Conservation (phyloP, 2,797 vertebrate genomes). For the Phyllotis vaccarum region DNA sequence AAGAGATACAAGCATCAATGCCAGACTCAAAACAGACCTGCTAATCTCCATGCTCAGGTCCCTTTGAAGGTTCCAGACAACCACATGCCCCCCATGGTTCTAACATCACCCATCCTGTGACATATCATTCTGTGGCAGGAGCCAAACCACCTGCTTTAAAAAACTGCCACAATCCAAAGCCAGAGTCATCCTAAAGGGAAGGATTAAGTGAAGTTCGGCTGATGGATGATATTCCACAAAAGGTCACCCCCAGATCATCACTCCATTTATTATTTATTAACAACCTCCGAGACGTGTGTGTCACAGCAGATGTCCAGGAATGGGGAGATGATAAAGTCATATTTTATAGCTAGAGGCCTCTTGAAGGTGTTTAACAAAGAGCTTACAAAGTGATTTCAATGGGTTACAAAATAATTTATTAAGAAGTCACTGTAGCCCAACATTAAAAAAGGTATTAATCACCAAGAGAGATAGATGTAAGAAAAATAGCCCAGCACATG, state of each 20-base stretch:
- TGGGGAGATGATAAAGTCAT: conserved; percentile 83
- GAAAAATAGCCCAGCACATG: not conserved
- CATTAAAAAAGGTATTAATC: conserved; percentile 77
- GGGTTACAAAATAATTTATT: conserved; percentile 71
- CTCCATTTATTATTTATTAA: conserved; percentile 88
- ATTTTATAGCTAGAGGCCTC: conserved; percentile 85
- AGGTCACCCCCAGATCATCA: conserved; percentile 86
- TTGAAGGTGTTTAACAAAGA: conserved; percentile 85
- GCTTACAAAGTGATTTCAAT: conserved; percentile 82
- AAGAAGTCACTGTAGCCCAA: conserved; percentile 72
- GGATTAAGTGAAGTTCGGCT: conserved; percentile 80
- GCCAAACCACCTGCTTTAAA: conserved; percentile 75
- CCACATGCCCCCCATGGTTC: not conserved
- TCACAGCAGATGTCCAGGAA: conserved; percentile 81
- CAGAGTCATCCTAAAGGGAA: conserved; percentile 63
- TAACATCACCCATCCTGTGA: not conserved
- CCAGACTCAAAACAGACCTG: not conserved
- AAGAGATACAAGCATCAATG: not conserved
- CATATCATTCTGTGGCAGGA: conserved; percentile 59
- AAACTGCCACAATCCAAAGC: conserved; percentile 65
- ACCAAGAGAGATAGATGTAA: conserved; percentile 52
- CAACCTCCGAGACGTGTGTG: conserved; percentile 80
- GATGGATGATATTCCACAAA: conserved; percentile 85
- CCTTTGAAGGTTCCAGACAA: not conserved
- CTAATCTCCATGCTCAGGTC: not conserved